Evolutionary conservation across 2,888 invertebrate genomes (phyloP).

Genomic region (Halocaridina rubra): DNA sequence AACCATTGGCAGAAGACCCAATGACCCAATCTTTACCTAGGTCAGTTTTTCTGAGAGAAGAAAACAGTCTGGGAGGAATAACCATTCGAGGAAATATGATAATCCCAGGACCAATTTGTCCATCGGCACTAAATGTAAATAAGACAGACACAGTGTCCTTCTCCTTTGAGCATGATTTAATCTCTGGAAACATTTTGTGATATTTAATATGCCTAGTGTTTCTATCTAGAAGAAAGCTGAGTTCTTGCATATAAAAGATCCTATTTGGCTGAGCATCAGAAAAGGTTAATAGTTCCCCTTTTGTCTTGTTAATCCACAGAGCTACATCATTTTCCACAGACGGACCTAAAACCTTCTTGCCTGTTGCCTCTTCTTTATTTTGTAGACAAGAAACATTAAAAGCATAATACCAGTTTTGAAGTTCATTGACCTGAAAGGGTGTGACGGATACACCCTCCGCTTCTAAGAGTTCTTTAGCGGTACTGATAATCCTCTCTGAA

Average conservation of each 20-base stretch:
- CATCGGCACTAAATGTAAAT: slow-evolving; percentile 32
- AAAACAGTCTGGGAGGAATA: slow-evolving; percentile 38
- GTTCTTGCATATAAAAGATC: slow-evolving; percentile 40
- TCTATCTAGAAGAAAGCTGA: slow-evolving; percentile 43
- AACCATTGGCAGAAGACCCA: slow-evolving; percentile 42
- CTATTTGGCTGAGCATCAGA: background rate
- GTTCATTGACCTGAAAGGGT: background rate
- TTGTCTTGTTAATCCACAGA: slow-evolving; percentile 18
- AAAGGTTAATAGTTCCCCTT: slow-evolving; percentile 28
- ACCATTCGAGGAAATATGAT: slow-evolving; percentile 52
- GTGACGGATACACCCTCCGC: background rate
- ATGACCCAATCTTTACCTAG: slow-evolving; percentile 38
- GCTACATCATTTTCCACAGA: slow-evolving; percentile 1
- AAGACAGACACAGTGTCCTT: slow-evolving; percentile 44
- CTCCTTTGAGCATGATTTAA: slow-evolving; percentile 12
- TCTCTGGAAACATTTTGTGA: slow-evolving; percentile 40
- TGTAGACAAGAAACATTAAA: background rate
- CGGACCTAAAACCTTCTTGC: background rate
- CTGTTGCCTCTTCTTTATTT: background rate
- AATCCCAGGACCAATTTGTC: slow-evolving; percentile 36
- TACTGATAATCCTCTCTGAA: background rate
- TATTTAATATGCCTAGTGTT: slow-evolving; percentile 42
- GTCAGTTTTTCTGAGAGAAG: slow-evolving; percentile 17
- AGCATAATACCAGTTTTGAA: slow-evolving; percentile 12
- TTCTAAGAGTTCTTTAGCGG: slow-evolving; percentile 22